These are phyloP conservation scores for Drosophila histrio DNA, from an alignment of 2,888 invertebrate genomes.

Conservation along the genomic window DNA sequence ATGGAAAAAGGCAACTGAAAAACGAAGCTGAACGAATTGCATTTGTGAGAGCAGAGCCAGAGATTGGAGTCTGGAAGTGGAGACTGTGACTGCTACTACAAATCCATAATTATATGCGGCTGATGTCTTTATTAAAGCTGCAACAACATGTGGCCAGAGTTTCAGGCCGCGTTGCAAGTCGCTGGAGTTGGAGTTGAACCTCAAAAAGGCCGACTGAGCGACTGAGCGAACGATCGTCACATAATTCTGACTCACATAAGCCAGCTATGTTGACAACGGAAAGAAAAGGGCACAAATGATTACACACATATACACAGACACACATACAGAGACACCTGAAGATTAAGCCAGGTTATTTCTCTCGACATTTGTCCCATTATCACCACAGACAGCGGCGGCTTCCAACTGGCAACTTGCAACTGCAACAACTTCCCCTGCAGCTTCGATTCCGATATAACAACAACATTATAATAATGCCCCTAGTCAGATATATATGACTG, in stretches of 20 bases:
- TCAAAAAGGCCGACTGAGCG: conserved; percentile 69
- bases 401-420: conserved; percentile 64
- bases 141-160: conserved; percentile 70
- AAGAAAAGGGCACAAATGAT: conserved; percentile 81
- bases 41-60: conserved; percentile 53
- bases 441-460: conserved; percentile 22
- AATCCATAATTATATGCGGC: conserved; percentile 82
- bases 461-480: conserved; percentile 58
- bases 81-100: conserved; percentile 66
- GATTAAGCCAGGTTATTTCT: conserved; percentile 82
- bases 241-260: conserved; percentile 81
- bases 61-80: conserved; percentile 15
- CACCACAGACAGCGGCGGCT: conserved; percentile 77
- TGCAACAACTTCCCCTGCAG: conserved; percentile 23
- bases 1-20: conserved; percentile 69
- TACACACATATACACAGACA: conserved; percentile 33
- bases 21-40: conserved; percentile 82
- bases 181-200: conserved; percentile 33
- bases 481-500: conserved; percentile 71
- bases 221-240: conserved; percentile 62
- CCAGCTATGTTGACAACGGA: conserved; percentile 83
- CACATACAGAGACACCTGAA: conserved; percentile 62
- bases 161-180: conserved; percentile 10
- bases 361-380: conserved; percentile 77
- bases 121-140: conserved; percentile 81